These are phyloP conservation scores for Drosophila helvetica DNA, from an alignment of 2,888 invertebrate genomes.

Conservation along the genomic window DNA sequence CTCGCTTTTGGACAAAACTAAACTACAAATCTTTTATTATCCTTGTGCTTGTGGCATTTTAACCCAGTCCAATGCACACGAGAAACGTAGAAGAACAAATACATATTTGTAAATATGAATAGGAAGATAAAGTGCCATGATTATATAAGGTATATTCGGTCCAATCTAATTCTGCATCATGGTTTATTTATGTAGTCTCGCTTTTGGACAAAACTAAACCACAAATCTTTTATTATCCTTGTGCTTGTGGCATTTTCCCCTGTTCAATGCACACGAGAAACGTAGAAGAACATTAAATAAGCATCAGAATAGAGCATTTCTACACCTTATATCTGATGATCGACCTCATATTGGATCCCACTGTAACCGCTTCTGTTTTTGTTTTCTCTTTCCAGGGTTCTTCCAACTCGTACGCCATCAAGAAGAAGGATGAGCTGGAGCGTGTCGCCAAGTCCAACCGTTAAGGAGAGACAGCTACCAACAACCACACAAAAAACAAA, in stretches of 20 bases:
- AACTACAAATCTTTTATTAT: conserved; percentile 74
- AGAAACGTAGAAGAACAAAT: conserved; percentile 81
- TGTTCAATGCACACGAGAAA: conserved; percentile 78
- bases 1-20: conserved; percentile 81
- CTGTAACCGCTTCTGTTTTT: not conserved
- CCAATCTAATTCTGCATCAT: conserved; percentile 73
- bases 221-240: conserved; percentile 80
- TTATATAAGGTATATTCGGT: conserved; percentile 19
- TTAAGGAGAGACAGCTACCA: conserved; percentile 86
- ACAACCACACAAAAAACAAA: conserved; percentile 56
- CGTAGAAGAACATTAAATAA: conserved; percentile 73
- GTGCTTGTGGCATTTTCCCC: conserved; percentile 59
- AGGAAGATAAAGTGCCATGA: not conserved
- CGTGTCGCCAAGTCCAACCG: conserved; percentile 99
- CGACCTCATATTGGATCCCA: not conserved
- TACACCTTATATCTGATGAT: not conserved
- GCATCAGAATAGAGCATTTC: not conserved
- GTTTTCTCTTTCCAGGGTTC: conserved; percentile 89
- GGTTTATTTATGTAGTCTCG: conserved; percentile 75
- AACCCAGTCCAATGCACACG: conserved; percentile 66
- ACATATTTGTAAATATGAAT: conserved; percentile 57
- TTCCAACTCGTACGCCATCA: conserved; percentile 99
- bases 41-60: conserved; percentile 74
- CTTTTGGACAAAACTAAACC: conserved; percentile 78
- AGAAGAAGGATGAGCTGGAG: conserved; percentile 99